Percentiles rank a stretch among this genome's conserved stretches.
phyloP scores from a whole-genome alignment of 2,797 vertebrate species.

The Rhincodon typus region DNA sequence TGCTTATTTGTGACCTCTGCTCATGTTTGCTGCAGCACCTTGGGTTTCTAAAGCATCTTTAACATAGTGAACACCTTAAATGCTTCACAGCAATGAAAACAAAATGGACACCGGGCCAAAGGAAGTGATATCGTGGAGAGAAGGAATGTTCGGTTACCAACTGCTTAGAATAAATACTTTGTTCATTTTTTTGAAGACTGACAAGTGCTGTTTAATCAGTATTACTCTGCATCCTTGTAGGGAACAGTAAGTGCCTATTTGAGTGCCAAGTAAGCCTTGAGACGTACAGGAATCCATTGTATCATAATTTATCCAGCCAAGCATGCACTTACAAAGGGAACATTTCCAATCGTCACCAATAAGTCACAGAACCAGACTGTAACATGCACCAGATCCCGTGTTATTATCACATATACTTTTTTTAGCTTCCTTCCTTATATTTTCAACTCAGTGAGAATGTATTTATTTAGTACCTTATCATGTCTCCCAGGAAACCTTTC shows the following conservation, averaged over 20 bases:
- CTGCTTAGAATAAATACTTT: neutral
- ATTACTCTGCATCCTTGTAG: neutral
- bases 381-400: neutral
- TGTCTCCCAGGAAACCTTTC: neutral
- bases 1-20: neutral
- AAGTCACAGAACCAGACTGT: neutral
- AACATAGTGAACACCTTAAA: neutral
- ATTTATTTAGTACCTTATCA: neutral
- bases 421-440: neutral
- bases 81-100: neutral
- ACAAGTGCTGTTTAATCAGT: neutral
- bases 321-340: neutral
- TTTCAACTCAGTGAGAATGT: neutral
- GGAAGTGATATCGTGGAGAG: neutral
- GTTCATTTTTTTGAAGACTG: neutral
- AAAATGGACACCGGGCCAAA: neutral
- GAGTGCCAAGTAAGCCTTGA: neutral
- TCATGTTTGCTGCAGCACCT: neutral
- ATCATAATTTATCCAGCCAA: conserved; percentile 5
- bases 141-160: neutral
- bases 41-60: neutral
- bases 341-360: neutral
- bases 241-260: neutral
- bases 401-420: neutral
- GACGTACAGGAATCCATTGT: neutral